Percentiles rank a stretch among this genome's conserved stretches.
Conservation (phyloP, 2,113 vertebrate genomes). For the Chamaea fasciata region DNA sequence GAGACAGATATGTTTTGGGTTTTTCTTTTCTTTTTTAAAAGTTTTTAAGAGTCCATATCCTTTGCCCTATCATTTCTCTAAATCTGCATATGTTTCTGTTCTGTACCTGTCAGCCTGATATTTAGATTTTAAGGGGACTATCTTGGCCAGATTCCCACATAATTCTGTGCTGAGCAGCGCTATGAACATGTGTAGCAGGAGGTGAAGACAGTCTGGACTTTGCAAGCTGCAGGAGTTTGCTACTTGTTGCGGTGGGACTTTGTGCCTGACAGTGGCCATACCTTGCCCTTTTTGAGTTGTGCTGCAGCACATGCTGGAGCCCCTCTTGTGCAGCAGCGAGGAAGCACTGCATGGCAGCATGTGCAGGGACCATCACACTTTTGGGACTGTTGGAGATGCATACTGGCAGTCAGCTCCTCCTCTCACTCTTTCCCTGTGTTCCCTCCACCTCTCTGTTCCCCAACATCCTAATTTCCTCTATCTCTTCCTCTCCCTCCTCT, state of each 20-base stretch:
- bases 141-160: not conserved
- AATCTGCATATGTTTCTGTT: not conserved
- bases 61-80: not conserved
- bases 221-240: not conserved
- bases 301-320: not conserved
- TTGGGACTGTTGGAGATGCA: not conserved
- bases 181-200: not conserved
- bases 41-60: not conserved
- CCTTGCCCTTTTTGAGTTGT: not conserved
- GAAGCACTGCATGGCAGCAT: not conserved
- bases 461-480: accelerated
- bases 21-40: not conserved
- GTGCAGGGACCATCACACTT: not conserved
- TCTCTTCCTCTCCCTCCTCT: not conserved
- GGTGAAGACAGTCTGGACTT: not conserved
- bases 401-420: not conserved
- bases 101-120: not conserved
- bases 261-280: not conserved
- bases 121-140: not conserved
- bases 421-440: not conserved
- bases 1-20: not conserved
- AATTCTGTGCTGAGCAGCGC: not conserved
- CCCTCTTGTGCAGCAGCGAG: not conserved
- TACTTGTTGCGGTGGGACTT: accelerated
- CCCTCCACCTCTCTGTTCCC: not conserved